Evolutionary conservation across 2,888 invertebrate species (phyloP), one percentile per base, ranked within the genome.

Genomic region (Watsonalla cultraria): DNA sequence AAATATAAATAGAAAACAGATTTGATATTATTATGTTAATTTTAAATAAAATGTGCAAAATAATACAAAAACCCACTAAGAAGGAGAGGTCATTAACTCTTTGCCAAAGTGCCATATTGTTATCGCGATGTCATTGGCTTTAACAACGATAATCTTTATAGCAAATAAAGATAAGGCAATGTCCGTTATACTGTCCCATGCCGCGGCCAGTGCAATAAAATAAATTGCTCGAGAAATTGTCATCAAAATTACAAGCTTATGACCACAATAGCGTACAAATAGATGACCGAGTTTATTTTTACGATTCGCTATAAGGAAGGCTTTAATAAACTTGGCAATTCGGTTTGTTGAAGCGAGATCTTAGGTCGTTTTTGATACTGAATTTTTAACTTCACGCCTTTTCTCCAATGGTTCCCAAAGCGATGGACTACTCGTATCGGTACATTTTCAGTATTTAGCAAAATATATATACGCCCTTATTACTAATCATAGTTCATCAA

Each of bases 141-240:
- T 53, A 51, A 65, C 56, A 63, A 59, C 49, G 62, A 62, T 63
- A 60, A 68, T 69, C 64, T 71, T 70, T 68, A 71, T 66, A 55
- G 51, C 53, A 8, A 49, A 49, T 39, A n/a, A 53, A 64, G 66
- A 65, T 60, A 60, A 65, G 50, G 57, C 42, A 54, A 55, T 47
- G 47, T 53, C 48, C 57, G 33, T 54, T 42, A 42, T 42, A 42
- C 42, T 42, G 11, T 42, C 42, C 42, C 48, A 33, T 24, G 56
- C 46, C n/a, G 47, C 59, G 52, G 56, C 57, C 57, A 51, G 54
- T 45, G 61, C 52, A 61, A 70, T 72, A 66, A 71, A 74, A 60
- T 45, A 62, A 69, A 67, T 66, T 68, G 65, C 60, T 57, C 60
- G 58, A 58, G 57, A 61, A 67, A 70, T 72, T 64, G 58, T 60